Evolutionary conservation across 2,888 invertebrate genomes (phyloP).

Genomic region (Zaprionus bogoriensis): DNA sequence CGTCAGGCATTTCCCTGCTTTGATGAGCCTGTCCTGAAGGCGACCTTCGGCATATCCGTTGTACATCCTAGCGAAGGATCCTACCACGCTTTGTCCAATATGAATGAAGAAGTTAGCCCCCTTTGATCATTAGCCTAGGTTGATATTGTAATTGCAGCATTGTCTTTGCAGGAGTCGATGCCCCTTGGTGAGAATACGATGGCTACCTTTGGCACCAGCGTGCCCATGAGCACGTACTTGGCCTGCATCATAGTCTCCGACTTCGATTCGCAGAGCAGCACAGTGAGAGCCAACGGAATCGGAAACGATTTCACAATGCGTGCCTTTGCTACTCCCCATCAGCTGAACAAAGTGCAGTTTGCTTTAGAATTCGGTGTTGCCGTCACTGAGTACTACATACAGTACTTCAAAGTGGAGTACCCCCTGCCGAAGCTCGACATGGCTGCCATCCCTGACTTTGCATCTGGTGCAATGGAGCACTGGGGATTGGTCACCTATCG

Average conservation of each 20-base stretch:
- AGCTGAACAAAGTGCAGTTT: slow-evolving; percentile 89
- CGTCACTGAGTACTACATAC: slow-evolving; percentile 90
- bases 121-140: neutral
- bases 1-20: slow-evolving; percentile 97
- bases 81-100: slow-evolving; percentile 91
- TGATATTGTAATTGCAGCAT: too few species aligned
- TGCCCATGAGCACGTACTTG: slow-evolving; percentile 96
- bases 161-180: slow-evolving; percentile 33
- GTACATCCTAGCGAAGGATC: slow-evolving; percentile 86
- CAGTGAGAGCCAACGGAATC: slow-evolving; percentile 84
- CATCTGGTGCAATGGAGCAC: slow-evolving; percentile 95
- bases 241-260: slow-evolving; percentile 96
- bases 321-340: slow-evolving; percentile 89
- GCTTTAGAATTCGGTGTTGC: slow-evolving; percentile 89
- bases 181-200: slow-evolving; percentile 84
- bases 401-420: slow-evolving; percentile 92
- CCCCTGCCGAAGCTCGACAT: slow-evolving; percentile 91
- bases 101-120: slow-evolving; percentile 42
- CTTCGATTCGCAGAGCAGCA: slow-evolving; percentile 85
- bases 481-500: slow-evolving; percentile 96
- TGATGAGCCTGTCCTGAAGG: slow-evolving; percentile 95
- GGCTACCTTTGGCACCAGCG: slow-evolving; percentile 90
- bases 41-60: slow-evolving; percentile 90
- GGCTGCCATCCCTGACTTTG: slow-evolving; percentile 81
- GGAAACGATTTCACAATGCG: slow-evolving; percentile 86